A percentile compares a stretch with the other conserved stretches of the same genome.
phyloP scores from a whole-genome alignment of 2,888 invertebrate species.

The Plagiodera versicolora region DNA sequence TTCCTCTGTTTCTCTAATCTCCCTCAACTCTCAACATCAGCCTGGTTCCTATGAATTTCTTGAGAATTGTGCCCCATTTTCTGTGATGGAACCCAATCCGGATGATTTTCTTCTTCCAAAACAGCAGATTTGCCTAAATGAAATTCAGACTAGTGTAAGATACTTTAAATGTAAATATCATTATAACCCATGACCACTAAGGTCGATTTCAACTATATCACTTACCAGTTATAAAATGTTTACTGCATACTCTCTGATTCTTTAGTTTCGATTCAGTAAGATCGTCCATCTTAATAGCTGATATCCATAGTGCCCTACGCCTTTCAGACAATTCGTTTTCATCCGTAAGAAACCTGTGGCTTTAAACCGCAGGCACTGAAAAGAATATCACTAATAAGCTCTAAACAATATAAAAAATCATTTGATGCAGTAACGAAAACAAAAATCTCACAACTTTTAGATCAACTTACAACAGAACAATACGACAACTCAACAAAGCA shows the following conservation, averaged over 20 bases:
- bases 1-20: constrained; percentile 4
- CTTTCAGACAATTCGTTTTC: neutral
- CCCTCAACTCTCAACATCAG: constrained; percentile 1
- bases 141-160: constrained; percentile 4
- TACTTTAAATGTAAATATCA: neutral
- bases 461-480: too few relatives aligned
- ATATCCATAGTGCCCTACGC: constrained; percentile 11
- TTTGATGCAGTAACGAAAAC: too few relatives aligned
- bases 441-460: too few relatives aligned
- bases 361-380: too few relatives aligned
- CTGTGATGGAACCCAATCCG: constrained; percentile 21
- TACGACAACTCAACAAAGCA: too few relatives aligned
- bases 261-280: constrained; percentile 2
- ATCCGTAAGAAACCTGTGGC: neutral
- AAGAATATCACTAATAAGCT: too few relatives aligned
- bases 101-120: constrained; percentile 12
- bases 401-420: too few relatives aligned
- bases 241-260: too few relatives aligned
- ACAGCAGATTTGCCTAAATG: constrained; percentile 16
- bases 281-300: constrained; percentile 15
- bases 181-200: too few relatives aligned
- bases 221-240: constrained; percentile 12
- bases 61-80: constrained; percentile 6
- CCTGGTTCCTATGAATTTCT: neutral
- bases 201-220: neutral